phyloP scores from a whole-genome alignment of 2,113 vertebrate genomes.

The Cricetomys ansorgei region DNA sequence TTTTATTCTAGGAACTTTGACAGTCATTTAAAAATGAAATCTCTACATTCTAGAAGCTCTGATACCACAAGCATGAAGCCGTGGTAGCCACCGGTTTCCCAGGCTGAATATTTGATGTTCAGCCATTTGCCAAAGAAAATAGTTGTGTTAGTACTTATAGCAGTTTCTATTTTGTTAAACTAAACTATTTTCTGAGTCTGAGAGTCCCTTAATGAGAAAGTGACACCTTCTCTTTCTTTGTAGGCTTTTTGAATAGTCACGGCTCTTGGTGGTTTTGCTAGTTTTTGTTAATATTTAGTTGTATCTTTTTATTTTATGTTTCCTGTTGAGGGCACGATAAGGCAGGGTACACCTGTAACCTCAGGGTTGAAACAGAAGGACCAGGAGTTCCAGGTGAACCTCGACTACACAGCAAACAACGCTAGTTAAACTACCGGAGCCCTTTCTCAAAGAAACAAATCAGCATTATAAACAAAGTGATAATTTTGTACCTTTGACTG shows the following conservation, averaged over 20 bases:
- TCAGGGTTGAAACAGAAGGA: not conserved
- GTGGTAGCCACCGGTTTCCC: not conserved
- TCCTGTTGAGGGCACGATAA: not conserved
- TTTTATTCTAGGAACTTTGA: not conserved
- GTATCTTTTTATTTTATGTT: not conserved
- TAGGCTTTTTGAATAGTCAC: not conserved
- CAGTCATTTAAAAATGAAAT: not conserved
- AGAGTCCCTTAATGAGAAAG: not conserved
- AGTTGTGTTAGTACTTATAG: not conserved
- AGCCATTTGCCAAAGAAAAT: not conserved
- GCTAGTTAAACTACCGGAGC: not conserved
- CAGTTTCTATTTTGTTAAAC: constrained; percentile 10
- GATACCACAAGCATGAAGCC: not conserved
- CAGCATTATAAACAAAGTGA: not conserved
- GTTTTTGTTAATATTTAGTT: constrained; percentile 44
- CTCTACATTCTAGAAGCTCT: not conserved
- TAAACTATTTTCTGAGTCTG: not conserved
- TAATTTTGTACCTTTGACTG: not conserved
- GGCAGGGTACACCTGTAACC: not conserved
- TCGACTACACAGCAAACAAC: not conserved
- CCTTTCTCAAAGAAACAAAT: no score
- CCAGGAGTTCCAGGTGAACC: not conserved
- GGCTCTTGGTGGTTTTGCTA: not conserved
- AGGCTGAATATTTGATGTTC: not conserved
- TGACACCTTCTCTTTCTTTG: not conserved